Evolutionary conservation across 1,140 invertebrate genomes (phyloP), one percentile per base, ranked within the genome.

Genomic region (Papilio glaucus): DNA sequence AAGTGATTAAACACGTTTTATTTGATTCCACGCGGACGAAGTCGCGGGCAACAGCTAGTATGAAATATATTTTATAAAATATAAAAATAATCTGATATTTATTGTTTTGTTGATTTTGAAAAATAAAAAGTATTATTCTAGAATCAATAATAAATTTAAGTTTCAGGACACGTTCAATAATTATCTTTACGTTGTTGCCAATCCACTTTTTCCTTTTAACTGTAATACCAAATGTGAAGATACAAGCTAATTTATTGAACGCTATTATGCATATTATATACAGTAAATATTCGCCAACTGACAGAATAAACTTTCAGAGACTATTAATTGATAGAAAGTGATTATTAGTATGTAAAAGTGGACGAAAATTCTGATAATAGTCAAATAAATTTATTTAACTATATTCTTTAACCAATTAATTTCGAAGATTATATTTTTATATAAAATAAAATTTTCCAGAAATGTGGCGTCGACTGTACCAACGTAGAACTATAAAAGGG

Each of bases 281-380:
- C 45, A 69, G 33, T 53, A 53, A 53, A 69, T 69, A 69, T 53
- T n/a, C 45, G 37, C 10, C 42, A 26, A 26, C 45, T 29, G 41
- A 69, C 67, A 33, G 67, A 38, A 15, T 26, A 8, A 12, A 29
- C 33, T 33, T 69, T 69, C 26, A 53, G 53, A 69, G 4, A 29
- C 26, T 69, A 15, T 33, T 69, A 69, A 69, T 69, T 69, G 45
- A 37, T 69, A 69, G 67, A 69, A 69, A 69, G 67, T 49, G 67
- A 69, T 53, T 53, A 69, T 69, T 69, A 65, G 37, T 41, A 65
- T 65, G 12, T 41, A 68, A 15, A 68, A 26, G 13, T 45, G 18
- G 41, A 41, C 39, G n/a, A 45, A 45, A 42, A 42, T 42, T 45
- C 21, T 26, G 26, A 65, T 57, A 24, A 57, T 10, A 12, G 21